Evolutionary conservation across 2,797 vertebrate species (phyloP), one percentile per base, ranked within the genome.

Genomic region (Astyanax mexicanus): DNA sequence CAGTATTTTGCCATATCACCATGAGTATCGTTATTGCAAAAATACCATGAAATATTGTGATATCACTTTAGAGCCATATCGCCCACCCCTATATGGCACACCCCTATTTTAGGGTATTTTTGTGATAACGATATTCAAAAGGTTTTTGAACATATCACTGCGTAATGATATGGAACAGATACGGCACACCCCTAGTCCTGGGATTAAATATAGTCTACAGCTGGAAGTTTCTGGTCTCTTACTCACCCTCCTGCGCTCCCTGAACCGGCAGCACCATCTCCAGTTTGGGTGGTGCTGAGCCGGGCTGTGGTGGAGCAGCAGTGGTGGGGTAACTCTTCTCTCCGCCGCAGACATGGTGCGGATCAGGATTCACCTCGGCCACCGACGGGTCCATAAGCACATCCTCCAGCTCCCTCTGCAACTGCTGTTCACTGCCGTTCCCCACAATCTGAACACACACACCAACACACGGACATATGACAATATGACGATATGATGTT

Each of bases 361-460:
- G 69, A 77, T 90, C 86, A 67, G 90, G 89, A 71, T 82, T 89
- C 74, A 88, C 89, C 44, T 93, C 93, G 44, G 77, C 54, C 84
- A 96, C 74, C 3, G 95, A 96, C 3, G 98, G 95, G 82, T 99
- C 98, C 97, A 98, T 98, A 84, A 99, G 93, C 81, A 99, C 95
- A 85, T 99, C 98, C 73, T 98, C 98, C 25, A 99, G 91, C 82
- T 98, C 98, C 83, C 92, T 94, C 88, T 94, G 96, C 72, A 99
- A 93, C 89, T 99, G 95, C 92, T 98, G 98, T 76, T 99, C 98
- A 73, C 97, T 99, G 83, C 98, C 98, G 95, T 99, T 99, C 72
- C 98, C 98, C 88, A 98, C 95, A 80, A 99, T 99, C 98, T 99
- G 86, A 47, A 88, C 79, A 87, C 44, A 66, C 70, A 81, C 57